phyloP scores from a whole-genome alignment of 1,140 invertebrate genomes.

The Babylonia areolata region DNA sequence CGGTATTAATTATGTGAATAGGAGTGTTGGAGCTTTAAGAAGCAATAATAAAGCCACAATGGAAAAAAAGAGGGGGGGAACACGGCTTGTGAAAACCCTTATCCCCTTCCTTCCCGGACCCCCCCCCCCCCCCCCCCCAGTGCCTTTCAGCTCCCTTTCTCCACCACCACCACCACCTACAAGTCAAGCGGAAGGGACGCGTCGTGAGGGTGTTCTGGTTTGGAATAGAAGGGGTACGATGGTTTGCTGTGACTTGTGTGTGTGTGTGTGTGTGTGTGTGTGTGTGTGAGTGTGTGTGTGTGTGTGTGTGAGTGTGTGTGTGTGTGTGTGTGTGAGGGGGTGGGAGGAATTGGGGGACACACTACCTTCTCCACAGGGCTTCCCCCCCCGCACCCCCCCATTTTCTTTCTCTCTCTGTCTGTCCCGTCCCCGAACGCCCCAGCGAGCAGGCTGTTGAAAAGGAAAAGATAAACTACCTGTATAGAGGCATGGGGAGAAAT shows the following conservation, averaged over 20 bases:
- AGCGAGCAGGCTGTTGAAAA: neutral
- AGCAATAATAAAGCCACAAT: conserved; percentile 34
- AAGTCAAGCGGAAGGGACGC: conserved; percentile 29
- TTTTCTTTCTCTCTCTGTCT: neutral
- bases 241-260: too few species aligned
- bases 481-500: neutral
- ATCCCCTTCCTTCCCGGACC: too few species aligned
- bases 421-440: neutral
- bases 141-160: neutral
- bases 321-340: neutral
- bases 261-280: too few species aligned
- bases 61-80: neutral
- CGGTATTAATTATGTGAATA: conserved; percentile 36
- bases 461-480: conserved; percentile 25
- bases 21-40: conserved; percentile 35
- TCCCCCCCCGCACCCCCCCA: too few species aligned
- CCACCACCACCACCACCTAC: neutral
- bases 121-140: neutral
- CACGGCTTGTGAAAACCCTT: conserved; percentile 9
- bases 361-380: neutral
- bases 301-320: too few species aligned
- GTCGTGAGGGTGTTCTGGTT: conserved; percentile 1
- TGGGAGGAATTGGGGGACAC: neutral
- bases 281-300: too few species aligned
- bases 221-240: neutral